phyloP scores from a whole-genome alignment of 2,888 invertebrate species.

The Salticus scenicus region DNA sequence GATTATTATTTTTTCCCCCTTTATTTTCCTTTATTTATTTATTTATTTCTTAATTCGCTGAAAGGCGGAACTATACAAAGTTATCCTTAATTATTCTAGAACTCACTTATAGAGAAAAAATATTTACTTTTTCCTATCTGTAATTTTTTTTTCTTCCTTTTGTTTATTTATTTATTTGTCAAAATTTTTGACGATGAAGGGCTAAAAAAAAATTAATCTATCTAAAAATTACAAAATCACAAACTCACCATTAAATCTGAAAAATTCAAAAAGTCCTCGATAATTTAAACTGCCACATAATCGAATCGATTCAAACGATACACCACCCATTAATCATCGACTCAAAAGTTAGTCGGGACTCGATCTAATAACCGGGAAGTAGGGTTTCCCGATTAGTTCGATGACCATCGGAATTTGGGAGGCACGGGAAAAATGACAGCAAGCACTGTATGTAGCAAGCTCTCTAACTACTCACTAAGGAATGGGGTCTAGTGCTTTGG shows the following conservation, averaged over 20 bases:
- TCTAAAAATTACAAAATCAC: background rate
- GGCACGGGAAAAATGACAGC: background rate
- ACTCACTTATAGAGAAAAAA: too few relatives aligned
- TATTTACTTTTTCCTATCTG: too few relatives aligned
- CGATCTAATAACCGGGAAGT: background rate
- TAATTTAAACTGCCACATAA: background rate
- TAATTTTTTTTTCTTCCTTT: too few relatives aligned
- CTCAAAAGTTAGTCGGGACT: background rate
- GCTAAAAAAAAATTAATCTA: too few relatives aligned
- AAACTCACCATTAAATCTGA: background rate
- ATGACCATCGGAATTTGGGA: background rate
- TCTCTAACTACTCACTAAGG: conserved; percentile 61
- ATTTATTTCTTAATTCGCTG: too few relatives aligned
- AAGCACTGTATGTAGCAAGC: background rate
- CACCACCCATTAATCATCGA: background rate
- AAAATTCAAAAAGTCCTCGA: background rate
- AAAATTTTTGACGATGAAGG: too few relatives aligned
- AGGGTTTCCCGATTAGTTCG: background rate
- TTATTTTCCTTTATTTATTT: too few relatives aligned
- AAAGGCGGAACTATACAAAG: too few relatives aligned
- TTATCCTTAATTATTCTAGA: too few relatives aligned
- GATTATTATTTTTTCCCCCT: too few relatives aligned
- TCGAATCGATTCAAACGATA: background rate
- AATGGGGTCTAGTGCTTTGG: conserved; percentile 50
- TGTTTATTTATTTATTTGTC: too few relatives aligned